Conservation (phyloP, 2,888 invertebrate genomes). For the Trachelus stipa region DNA sequence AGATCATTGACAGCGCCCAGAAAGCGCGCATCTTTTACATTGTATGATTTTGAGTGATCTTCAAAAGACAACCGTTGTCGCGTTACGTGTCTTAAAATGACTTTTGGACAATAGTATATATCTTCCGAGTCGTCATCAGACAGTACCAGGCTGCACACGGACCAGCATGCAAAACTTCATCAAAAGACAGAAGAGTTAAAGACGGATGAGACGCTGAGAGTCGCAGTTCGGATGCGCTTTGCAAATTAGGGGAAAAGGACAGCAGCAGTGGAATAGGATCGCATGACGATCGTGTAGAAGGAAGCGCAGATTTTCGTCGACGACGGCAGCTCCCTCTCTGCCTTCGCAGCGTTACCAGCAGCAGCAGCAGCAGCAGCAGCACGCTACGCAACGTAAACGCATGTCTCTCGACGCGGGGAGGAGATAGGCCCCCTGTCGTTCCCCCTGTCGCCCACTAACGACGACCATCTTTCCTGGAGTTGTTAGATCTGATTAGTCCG, state of each 20-base stretch:
- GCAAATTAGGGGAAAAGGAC: neutral
- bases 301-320: neutral
- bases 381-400: neutral
- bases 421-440: too few species aligned
- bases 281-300: neutral
- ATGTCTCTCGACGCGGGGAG: neutral
- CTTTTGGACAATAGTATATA: neutral
- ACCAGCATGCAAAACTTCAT: neutral
- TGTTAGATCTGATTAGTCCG: neutral
- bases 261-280: neutral
- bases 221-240: neutral
- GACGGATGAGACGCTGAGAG: neutral
- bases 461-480: neutral
- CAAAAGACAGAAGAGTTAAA: neutral
- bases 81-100: neutral
- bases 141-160: neutral
- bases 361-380: neutral
- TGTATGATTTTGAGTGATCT: too few species aligned
- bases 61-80: too few species aligned
- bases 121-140: neutral
- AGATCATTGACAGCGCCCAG: neutral
- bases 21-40: neutral
- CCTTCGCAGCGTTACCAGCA: neutral
- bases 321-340: neutral
- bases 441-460: neutral